phyloP scores from a whole-genome alignment of 2,797 vertebrate species.

The Lepilemur septentrionalis region DNA sequence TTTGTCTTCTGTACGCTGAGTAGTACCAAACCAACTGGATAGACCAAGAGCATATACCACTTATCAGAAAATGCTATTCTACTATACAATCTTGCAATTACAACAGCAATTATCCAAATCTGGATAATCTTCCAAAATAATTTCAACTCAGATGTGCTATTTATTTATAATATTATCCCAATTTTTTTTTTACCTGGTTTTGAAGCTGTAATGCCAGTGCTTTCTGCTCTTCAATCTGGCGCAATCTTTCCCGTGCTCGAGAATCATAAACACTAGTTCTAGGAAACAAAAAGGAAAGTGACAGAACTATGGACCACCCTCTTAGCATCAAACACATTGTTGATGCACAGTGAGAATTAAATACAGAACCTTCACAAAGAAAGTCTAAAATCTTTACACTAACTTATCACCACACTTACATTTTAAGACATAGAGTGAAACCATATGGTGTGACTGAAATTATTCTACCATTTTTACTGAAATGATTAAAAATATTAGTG shows the following conservation, averaged over 20 bases:
- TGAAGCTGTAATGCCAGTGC: constrained; percentile 90
- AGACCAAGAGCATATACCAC: background rate
- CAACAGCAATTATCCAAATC: background rate
- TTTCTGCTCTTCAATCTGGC: constrained; percentile 94
- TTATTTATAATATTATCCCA: background rate
- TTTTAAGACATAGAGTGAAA: constrained; percentile 22
- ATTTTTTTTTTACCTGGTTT: constrained; percentile 88
- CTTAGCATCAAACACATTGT: background rate
- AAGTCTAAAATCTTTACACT: background rate
- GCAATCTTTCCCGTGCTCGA: constrained; percentile 93
- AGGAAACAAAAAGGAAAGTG: constrained; percentile 5
- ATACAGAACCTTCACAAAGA: background rate
- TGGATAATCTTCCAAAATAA: background rate
- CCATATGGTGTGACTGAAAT: background rate
- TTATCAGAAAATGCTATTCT: background rate
- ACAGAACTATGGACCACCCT: background rate
- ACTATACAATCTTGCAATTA: background rate
- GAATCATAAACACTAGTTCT: constrained; percentile 97
- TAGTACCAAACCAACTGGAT: background rate
- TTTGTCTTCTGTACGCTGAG: background rate
- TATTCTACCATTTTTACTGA: background rate
- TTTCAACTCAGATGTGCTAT: background rate
- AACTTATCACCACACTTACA: background rate
- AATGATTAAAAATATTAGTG: constrained; percentile 5
- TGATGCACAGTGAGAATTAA: background rate